Evolutionary conservation across 1,140 invertebrate genomes (phyloP), one percentile per base, ranked within the genome.

Genomic region (Melanaphis sacchari): DNA sequence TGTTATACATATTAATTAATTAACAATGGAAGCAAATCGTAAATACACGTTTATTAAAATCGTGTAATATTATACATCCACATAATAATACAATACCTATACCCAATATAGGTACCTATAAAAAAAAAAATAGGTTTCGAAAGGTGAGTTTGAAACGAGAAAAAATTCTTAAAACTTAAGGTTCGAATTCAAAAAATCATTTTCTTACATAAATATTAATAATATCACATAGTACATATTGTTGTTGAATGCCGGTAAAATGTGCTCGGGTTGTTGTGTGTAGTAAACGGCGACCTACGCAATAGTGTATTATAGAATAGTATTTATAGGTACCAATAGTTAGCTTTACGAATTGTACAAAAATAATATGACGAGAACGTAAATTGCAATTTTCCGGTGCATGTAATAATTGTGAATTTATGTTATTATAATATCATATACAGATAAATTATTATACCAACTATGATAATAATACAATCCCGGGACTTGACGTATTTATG

Each of bases 291-390:
- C n/a, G 11, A n/a, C 59, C 1, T n/a, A 66, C 15, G 36, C 59
- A 76, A 76, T 66, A 66, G 59, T 31, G 3, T 66, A 66, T 31
- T 66, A n/a, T n/a, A 66, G 11, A 22, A n/a, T 66, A 66, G 31
- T 66, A 66, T 76, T 9, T 59, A 59, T 8, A 76, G 59, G 31
- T 18, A 66, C 59, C 59, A 26, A n/a, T 31, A n/a, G 31, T 15
- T n/a, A n/a, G 15, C 18, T 49, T 15, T 76, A 76, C 6, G 31
- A 66, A 66, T 31, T 66, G 31, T n/a, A 66, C n/a, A 18, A n/a
- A 76, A 76, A 76, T 76, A 76, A 76, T 76, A 76, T 76, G n/a
- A 76, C n/a, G 59, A 76, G 59, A 76, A n/a, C 59, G 59, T 76
- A 76, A 76, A 76, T 76, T n/a, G 59, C 59, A 76, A 76, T 76